Base-by-base conservation (phyloP, 2,888 invertebrate species). In the Hirtodrosophila alboralis region DNA sequence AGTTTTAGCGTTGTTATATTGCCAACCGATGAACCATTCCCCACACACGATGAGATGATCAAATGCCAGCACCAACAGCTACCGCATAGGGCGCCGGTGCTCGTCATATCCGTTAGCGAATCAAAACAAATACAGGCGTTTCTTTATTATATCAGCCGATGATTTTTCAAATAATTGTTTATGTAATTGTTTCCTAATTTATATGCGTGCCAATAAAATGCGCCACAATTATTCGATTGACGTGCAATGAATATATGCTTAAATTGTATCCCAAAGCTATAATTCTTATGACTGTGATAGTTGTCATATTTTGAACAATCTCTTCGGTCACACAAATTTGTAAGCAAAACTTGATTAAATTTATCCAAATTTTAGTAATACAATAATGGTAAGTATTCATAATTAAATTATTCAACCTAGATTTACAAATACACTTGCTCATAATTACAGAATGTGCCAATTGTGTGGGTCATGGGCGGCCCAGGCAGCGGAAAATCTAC, bases 401-500 rank as follows among this genome's bases (percentile, higher is more conserved):
- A 6, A 10, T 7, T n/a, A 1, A n/a, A 1, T 1, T 7, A n/a
- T 1, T 1, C 26, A 6, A 0, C 1, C 27, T 3, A 4, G 2
- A 14, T 7, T 14, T 27, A 3, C 1, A 9, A 2, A 34, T 28
- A 13, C 16, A 1, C 16, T 31, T 30, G 0, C 6, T 10, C 14
- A 0, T 5, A 13, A 3, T 36, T 28, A 8, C 57, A 75, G 75
- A 56, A 59, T 16, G 33, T 94, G 84, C 97, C 97, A 43, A 95
- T 97, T 47, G 92, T 98, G 68, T 97, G 97, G 96, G 93, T 97
- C 40, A 92, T 97, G 89, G 98, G 98, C 43, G 98, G 98, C 0
- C 98, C 98, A 0, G 97, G 97, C 0, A 97, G 96, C 30, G 91
- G 98, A 49, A 98, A 98, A 90, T 97, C 98, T 18, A 98, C 98